Evolutionary conservation across 2,888 invertebrate species (phyloP), one percentile per base, ranked within the genome.

Genomic region (Hemistola chrysoprasaria): DNA sequence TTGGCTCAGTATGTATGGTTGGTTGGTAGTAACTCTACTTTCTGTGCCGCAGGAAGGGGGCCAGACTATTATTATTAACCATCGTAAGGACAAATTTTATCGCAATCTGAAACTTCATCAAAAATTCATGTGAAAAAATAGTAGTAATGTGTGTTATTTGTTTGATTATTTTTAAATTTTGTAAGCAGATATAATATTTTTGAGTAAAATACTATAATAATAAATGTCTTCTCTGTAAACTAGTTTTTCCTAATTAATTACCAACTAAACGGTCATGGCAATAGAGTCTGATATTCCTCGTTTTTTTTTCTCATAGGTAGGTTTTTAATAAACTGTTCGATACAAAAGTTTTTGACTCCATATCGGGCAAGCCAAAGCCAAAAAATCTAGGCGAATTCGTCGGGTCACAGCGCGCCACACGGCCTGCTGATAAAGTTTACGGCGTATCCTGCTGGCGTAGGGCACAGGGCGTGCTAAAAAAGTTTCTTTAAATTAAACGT

Each of bases 371-470:
- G 16, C 28, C 28, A 28, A 16, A 28, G 20, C n/a, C 3, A 16
- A 28, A n/a, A 28, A 6, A 28, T 16, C 3, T 28, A 16, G 11
- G 11, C 20, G 11, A 28, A 16, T 28, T 28, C 28, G 20, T 28
- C 8, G 28, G 28, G 28, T 28, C 28, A 8, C 16, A 28, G 28
- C 8, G n/a, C 16, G 20, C 16, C 28, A 28, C 28, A 16, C 28
- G 16, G 16, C 28, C 28, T 16, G 28, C 8, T n/a, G 28, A n/a
- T n/a, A n/a, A n/a, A n/a, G n/a, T n/a, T n/a, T n/a, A n/a, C n/a
- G n/a, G n/a, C n/a, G n/a, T n/a, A 28, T 28, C 28, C 11, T 16
- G 16, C 28, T 16, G 16, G 28, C 16, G 10, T 28, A n/a, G n/a
- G 16, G 16, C 28, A 28, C 16, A 3, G 8, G 28, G 20, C 28